phyloP scores from a whole-genome alignment of 2,888 invertebrate genomes.

The Antitype chi region DNA sequence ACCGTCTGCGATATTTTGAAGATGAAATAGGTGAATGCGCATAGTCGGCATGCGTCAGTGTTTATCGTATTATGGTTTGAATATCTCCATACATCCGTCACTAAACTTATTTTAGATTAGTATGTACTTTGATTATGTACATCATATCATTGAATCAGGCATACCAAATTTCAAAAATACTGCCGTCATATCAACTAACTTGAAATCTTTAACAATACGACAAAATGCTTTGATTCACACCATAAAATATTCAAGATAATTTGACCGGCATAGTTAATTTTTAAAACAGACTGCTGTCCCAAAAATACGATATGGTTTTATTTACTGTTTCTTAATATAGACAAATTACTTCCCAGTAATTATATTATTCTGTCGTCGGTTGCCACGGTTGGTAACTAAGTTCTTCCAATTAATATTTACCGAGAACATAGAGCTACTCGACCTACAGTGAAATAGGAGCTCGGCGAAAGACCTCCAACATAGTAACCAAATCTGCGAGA shows the following conservation, averaged over 20 bases:
- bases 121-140: not conserved
- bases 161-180: slow-evolving; percentile 1
- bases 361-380: slow-evolving; percentile 21
- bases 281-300: not conserved
- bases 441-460: slow-evolving; percentile 3
- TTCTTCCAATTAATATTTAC: slow-evolving; percentile 49
- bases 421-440: slow-evolving; percentile 13
- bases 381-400: slow-evolving; percentile 38
- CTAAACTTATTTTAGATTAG: slow-evolving; percentile 19
- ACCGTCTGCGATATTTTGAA: slow-evolving; percentile 30
- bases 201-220: not conserved
- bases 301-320: slow-evolving; percentile 11
- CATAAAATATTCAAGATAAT: not conserved
- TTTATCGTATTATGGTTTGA: slow-evolving; percentile 17
- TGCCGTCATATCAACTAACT: not conserved
- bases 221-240: not conserved
- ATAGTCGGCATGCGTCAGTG: slow-evolving; percentile 11
- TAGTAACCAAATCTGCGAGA: slow-evolving; percentile 24
- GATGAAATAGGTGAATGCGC: slow-evolving; percentile 28
- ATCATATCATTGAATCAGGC: not conserved
- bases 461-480: slow-evolving; percentile 3
- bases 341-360: slow-evolving; percentile 29
- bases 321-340: slow-evolving; percentile 9
- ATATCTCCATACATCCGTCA: slow-evolving; percentile 17
- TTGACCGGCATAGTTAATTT: not conserved